These are phyloP conservation scores for Muscicapa comitata DNA, from an alignment of 2,797 vertebrate genomes.

Conservation along the genomic window DNA sequence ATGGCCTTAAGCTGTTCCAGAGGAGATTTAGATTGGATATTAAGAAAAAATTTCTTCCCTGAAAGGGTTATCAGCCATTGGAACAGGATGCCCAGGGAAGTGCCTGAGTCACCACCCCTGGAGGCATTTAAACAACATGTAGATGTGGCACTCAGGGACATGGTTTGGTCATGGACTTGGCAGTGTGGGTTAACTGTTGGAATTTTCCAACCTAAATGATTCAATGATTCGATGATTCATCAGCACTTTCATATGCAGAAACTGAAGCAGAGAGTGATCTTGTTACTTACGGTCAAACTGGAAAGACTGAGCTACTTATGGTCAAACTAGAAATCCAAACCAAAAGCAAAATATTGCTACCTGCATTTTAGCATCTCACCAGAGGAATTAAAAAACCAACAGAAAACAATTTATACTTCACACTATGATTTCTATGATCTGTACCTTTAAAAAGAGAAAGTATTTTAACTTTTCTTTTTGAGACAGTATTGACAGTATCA, in stretches of 20 bases:
- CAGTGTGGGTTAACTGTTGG: background rate
- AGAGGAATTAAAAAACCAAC: background rate
- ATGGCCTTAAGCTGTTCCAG: background rate
- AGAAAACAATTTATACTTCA: background rate
- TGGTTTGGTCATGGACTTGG: background rate
- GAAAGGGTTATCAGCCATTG: background rate
- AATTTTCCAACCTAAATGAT: background rate
- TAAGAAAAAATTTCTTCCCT: background rate
- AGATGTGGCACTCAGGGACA: background rate
- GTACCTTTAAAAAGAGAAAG: background rate
- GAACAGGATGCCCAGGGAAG: background rate
- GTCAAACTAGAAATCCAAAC: background rate
- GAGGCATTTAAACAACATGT: background rate
- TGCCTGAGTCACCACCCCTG: background rate
- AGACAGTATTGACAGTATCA: background rate
- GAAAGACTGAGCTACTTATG: background rate
- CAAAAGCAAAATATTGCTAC: background rate
- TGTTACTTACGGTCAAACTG: background rate
- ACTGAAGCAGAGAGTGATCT: background rate
- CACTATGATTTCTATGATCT: background rate
- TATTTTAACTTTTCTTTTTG: background rate
- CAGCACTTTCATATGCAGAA: background rate
- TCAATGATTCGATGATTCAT: background rate
- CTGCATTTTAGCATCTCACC: background rate
- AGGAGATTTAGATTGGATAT: background rate